These are phyloP conservation scores for Polyodon spathula DNA, from an alignment of 2,113 vertebrate genomes.

Conservation along the genomic window DNA sequence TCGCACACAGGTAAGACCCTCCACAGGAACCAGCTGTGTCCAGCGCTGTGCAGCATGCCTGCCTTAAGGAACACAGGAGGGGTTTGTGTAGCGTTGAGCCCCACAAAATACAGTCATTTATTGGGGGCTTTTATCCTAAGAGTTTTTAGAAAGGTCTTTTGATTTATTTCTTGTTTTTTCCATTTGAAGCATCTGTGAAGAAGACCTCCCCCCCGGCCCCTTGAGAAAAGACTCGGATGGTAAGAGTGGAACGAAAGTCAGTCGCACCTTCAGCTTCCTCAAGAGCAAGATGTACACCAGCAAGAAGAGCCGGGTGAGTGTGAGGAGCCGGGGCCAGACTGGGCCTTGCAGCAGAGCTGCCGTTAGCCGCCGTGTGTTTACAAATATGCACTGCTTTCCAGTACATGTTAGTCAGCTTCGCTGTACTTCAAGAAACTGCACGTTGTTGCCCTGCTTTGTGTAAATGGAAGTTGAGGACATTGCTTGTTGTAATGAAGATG, in stretches of 20 bases:
- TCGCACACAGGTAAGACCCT: slow-evolving; percentile 70
- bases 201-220: slow-evolving; percentile 61
- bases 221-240: slow-evolving; percentile 63
- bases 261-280: slow-evolving; percentile 97
- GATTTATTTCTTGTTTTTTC: background rate
- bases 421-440: background rate
- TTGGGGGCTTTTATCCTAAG: background rate
- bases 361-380: background rate
- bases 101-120: background rate
- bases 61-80: no score
- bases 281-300: slow-evolving; percentile 93
- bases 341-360: no score
- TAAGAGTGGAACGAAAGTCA: slow-evolving; percentile 82
- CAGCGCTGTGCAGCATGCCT: no score
- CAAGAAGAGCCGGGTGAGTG: slow-evolving; percentile 83
- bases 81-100: background rate
- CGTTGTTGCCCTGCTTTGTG: no score
- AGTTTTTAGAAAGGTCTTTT: background rate
- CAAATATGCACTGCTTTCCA: background rate
- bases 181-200: slow-evolving; percentile 74
- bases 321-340: no score
- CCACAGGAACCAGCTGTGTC: no score
- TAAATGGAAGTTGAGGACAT: background rate
- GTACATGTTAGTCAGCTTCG: background rate
- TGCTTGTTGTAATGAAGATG: no score